Evolutionary conservation across 1,140 invertebrate species (phyloP).

Genomic region (Procambarus clarkii): DNA sequence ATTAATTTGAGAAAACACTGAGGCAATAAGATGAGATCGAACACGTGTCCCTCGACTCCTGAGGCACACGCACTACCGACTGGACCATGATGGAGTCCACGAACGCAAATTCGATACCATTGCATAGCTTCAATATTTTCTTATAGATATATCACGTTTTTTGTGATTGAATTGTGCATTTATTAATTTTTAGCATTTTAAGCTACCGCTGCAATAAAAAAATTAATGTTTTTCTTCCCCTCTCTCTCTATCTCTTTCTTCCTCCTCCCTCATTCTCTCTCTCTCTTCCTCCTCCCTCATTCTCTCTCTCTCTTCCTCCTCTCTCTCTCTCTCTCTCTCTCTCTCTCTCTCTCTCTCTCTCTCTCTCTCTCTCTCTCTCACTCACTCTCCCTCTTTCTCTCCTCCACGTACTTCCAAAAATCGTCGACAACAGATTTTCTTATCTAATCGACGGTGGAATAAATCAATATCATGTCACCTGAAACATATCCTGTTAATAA

Average conservation of each 20-base stretch:
- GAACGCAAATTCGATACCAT: no score
- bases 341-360: conserved; percentile 14
- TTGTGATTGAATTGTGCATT: no score
- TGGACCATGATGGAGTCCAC: no score
- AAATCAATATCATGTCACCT: not conserved
- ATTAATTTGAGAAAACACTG: not conserved
- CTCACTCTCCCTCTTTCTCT: not conserved
- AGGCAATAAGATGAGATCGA: no score
- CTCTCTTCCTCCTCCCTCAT: not conserved
- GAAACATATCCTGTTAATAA: not conserved
- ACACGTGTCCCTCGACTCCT: no score
- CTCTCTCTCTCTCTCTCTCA: conserved; percentile 37
- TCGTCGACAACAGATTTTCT: not conserved
- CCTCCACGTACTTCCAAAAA: not conserved
- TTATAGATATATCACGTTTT: no score
- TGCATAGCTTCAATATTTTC: no score
- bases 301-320: not conserved
- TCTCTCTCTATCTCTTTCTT: conserved; percentile 5
- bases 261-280: conserved; percentile 16
- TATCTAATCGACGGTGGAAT: not conserved
- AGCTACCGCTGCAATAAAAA: no score
- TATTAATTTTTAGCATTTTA: no score
- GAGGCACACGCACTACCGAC: no score
- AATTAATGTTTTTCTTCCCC: not conserved
- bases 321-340: not conserved